Percentiles rank a stretch among this genome's conserved stretches.
Evolutionary conservation across 2,888 invertebrate genomes (phyloP).

Genomic region (Drosophila dives): DNA sequence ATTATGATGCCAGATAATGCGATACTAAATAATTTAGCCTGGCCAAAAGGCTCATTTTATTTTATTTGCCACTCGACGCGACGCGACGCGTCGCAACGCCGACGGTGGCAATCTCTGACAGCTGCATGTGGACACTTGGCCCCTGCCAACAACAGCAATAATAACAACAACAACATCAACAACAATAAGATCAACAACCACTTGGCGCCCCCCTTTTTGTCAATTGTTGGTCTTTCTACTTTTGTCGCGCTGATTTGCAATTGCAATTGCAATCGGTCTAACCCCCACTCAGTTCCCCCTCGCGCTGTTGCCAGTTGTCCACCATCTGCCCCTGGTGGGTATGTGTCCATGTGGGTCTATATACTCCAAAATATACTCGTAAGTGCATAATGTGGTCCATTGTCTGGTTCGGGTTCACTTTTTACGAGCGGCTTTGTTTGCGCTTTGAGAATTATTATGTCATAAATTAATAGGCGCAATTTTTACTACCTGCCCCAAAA

Average conservation of each 20-base stretch:
- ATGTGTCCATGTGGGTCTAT: conserved; percentile 51
- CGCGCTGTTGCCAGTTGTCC: conserved; percentile 11
- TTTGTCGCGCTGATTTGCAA: conserved; percentile 74
- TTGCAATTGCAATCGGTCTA: conserved; percentile 52
- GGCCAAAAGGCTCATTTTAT: conserved; percentile 51
- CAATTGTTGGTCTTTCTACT: conserved; percentile 54
- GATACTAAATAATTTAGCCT: conserved; percentile 72
- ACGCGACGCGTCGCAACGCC: conserved; percentile 25
- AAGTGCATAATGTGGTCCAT: conserved; percentile 68
- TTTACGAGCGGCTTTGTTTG: conserved; percentile 77
- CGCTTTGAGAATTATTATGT: conserved; percentile 79
- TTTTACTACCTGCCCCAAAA: conserved; percentile 55
- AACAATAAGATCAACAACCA: conserved; percentile 30
- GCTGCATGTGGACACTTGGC: conserved; percentile 72
- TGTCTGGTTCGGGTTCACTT: conserved; percentile 65
- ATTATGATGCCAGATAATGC: conserved; percentile 84
- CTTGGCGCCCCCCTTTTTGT: conserved; percentile 60
- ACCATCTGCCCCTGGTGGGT: conserved; percentile 32
- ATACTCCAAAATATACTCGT: conserved; percentile 32
- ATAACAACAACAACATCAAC: conserved; percentile 15
- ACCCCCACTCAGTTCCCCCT: conserved; percentile 18
- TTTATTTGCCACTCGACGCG: conserved; percentile 66
- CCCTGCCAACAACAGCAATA: conserved; percentile 25
- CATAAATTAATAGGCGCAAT: conserved; percentile 79
- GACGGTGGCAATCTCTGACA: conserved; percentile 73